phyloP scores from a whole-genome alignment of 2,113 vertebrate species.

The Aegypius monachus region DNA sequence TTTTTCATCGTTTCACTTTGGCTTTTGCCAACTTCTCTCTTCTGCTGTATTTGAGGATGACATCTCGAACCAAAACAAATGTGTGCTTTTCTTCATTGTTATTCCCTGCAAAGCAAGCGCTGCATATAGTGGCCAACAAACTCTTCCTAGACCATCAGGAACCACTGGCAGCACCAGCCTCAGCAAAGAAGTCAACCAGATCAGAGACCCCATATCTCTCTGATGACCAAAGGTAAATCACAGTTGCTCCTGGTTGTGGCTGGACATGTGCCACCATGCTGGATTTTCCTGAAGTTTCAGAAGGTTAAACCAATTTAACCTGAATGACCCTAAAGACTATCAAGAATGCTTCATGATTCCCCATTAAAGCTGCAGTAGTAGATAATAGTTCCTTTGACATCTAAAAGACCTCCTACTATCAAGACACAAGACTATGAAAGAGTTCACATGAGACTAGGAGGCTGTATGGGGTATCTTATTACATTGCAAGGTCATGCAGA shows the following conservation, averaged over 20 bases:
- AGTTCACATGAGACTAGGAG: neutral
- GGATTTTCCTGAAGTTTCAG: neutral
- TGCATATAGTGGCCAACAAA: neutral
- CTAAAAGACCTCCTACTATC: neutral
- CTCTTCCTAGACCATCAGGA: neutral
- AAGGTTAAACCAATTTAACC: neutral
- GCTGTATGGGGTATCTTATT: neutral
- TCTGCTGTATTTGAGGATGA: neutral
- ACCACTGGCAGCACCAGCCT: neutral
- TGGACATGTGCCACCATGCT: neutral
- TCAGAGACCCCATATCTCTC: neutral
- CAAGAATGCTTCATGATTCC: neutral
- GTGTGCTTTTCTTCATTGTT: neutral
- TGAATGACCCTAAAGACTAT: neutral
- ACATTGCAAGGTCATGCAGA: neutral
- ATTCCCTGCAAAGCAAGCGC: neutral
- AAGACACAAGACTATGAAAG: neutral
- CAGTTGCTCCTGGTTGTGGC: neutral
- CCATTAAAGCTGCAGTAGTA: neutral
- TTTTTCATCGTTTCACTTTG: neutral
- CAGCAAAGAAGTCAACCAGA: neutral
- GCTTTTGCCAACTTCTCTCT: neutral
- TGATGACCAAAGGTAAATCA: neutral
- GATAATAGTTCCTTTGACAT: neutral
- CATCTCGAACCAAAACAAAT: neutral